Evolutionary conservation across 2,888 invertebrate species (phyloP).

Genomic region (Sinodicranocentrus sp.): DNA sequence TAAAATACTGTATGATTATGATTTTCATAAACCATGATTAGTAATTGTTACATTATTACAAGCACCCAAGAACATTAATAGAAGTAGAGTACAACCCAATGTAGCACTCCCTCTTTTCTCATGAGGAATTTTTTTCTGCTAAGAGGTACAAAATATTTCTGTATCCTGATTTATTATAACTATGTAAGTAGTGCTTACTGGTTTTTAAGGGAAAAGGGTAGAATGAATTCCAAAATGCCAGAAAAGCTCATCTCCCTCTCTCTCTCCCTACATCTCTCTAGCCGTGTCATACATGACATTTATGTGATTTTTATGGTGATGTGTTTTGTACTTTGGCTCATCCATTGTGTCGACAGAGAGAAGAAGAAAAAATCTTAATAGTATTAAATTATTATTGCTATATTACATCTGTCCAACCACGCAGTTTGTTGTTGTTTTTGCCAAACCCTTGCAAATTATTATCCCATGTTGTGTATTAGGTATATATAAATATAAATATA

Average conservation of each 20-base stretch:
- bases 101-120: background rate
- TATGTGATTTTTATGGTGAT: slow-evolving; percentile 50
- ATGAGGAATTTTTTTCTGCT: too few species aligned
- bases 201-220: too few species aligned
- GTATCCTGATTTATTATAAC: too few species aligned
- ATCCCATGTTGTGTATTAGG: background rate
- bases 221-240: background rate
- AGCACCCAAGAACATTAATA: background rate
- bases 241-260: background rate
- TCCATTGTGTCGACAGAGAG: background rate
- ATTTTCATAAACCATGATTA: slow-evolving; percentile 50
- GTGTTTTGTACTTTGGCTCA: slow-evolving; percentile 13
- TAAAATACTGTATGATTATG: slow-evolving; percentile 29
- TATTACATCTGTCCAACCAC: background rate
- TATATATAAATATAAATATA: background rate
- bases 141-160: too few species aligned
- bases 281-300: slow-evolving; percentile 24
- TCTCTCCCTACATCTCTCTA: slow-evolving; percentile 1
- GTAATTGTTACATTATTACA: slow-evolving; percentile 51
- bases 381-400: slow-evolving; percentile 13
- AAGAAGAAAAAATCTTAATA: slow-evolving; percentile 10
- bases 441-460: slow-evolving; percentile 9
- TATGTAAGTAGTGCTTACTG: too few species aligned
- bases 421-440: background rate
- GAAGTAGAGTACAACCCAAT: background rate